Evolutionary conservation across 2,888 invertebrate species (phyloP).

Genomic region (Drosophila algonquin): DNA sequence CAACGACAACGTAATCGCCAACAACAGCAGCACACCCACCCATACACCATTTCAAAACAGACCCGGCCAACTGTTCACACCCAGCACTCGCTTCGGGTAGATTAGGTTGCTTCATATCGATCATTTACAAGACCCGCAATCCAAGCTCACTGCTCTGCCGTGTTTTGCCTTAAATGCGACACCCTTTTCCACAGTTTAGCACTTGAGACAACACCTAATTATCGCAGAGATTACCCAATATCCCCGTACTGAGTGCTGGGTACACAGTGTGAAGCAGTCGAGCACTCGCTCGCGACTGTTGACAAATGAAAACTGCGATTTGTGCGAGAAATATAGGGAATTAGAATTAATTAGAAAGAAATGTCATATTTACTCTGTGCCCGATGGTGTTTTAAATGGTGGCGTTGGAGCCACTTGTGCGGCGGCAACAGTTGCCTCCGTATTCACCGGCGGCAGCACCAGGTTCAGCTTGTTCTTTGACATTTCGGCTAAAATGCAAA

Average conservation of each 20-base stretch:
- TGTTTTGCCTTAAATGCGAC: not conserved
- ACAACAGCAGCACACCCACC: conserved; percentile 16
- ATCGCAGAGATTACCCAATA: not conserved
- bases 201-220: not conserved
- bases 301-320: not conserved
- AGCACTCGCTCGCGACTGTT: not conserved
- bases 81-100: not conserved
- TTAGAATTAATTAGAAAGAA: not conserved
- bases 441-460: conserved; percentile 94
- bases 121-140: not conserved
- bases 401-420: conserved; percentile 85
- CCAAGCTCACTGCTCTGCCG: not conserved
- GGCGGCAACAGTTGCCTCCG: conserved; percentile 87
- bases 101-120: not conserved
- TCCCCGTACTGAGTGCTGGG: not conserved
- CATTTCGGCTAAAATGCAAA: conserved; percentile 85
- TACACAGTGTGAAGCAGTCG: not conserved
- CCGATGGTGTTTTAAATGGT: conserved; percentile 84
- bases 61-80: conserved; percentile 2
- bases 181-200: not conserved
- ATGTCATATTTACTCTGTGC: conserved; percentile 83
- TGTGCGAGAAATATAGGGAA: not conserved
- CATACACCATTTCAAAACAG: not conserved
- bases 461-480: conserved; percentile 96
- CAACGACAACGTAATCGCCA: conserved; percentile 18